Base-by-base conservation (phyloP, 1,140 invertebrate species). In the Brachionus calyciflorus region DNA sequence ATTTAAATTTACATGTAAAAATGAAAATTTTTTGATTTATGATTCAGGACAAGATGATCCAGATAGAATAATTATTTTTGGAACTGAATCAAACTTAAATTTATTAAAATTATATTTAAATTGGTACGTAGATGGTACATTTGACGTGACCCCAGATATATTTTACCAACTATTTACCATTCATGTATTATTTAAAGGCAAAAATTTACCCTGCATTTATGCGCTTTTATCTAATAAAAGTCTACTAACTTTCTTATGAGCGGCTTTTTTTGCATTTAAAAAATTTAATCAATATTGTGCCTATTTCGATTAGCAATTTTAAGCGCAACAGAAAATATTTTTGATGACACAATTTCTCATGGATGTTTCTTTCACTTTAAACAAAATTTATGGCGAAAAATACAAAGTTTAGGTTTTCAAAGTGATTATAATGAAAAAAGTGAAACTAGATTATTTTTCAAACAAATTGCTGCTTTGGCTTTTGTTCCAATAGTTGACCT, bases 51-150 rank as follows among this genome's bases (percentile, higher is more conserved):
- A n/a, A n/a, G n/a, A n/a, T n/a, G 55, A 60, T 60, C 26, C 1
- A 60, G 28, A 37, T 30, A 19, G 55, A 28, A 37, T 60, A 26
- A 60, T 60, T 60, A 60, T 60, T 14, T 60, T 60, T 60, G 55
- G 55, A 5, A 60, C 55, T 14, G 55, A 37, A 3, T 19, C 21
- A 30, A 60, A 60, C 28, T 60, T 60, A 1, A 19, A 60, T 26
- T 30, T 60, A 19, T 1, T 60, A 19, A 37, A 60, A n/a, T 30
- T 14, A 5, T 26, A 28, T 60, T 37, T 30, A 24, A 28, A 60
- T 60, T 60, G 55, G 26, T 60, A 60, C 28, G 28, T 19, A 17
- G 55, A 60, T 60, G 55, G 55, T 26, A 60, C 28, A 60, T 60
- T 60, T 60, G 30, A 60, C 26, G n/a, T n/a, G n/a, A n/a, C n/a